Evolutionary conservation across 2,888 invertebrate genomes (phyloP), one percentile per base, ranked within the genome.

Genomic region (Nephrotoma flavescens): DNA sequence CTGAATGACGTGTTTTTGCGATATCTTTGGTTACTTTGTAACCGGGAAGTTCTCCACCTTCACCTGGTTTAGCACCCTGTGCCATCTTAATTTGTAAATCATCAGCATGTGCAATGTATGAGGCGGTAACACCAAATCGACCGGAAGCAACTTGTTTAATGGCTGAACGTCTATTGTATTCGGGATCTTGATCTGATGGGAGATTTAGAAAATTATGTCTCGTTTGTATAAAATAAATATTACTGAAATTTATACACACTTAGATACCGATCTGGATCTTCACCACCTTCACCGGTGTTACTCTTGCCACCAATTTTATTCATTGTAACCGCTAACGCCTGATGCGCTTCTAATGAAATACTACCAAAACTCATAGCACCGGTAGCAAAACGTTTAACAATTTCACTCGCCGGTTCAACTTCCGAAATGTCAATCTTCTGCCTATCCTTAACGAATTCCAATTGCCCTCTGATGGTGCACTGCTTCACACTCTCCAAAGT

Each of bases 81-180:
- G 99, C 99, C 99, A 99, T 99, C 93, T 99, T 99, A 90, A 99
- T 99, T 92, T 99, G 99, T 88, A 99, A 91, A 91, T 99, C 99
- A 92, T 99, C 99, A 0, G 99, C 97, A 92, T 99, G 97, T 7
- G 99, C 98, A 88, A 99, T 92, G 91, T 99, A 99, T 0, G 98
- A 96, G 12, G 98, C 98, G 0, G 99, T 99, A 4, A 99, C 99
- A 7, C 99, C 99, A 92, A 99, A 99, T 86, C 99, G 94, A 6
- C 99, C 99, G 6, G 98, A 98, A 6, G 99, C 99, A 15, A 99
- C 98, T 93, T 99, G 99, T 91, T 99, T 99, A 90, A 99, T 99
- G 7, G 99, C 96, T 0, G 99, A 99, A 11, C 99, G 94, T 89
- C 94, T 95, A 92, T 96, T 97, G 90, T 94, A 94, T 87, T 96